Evolutionary conservation across 2,113 vertebrate genomes (phyloP).

Genomic region (Amphiprion ocellaris): DNA sequence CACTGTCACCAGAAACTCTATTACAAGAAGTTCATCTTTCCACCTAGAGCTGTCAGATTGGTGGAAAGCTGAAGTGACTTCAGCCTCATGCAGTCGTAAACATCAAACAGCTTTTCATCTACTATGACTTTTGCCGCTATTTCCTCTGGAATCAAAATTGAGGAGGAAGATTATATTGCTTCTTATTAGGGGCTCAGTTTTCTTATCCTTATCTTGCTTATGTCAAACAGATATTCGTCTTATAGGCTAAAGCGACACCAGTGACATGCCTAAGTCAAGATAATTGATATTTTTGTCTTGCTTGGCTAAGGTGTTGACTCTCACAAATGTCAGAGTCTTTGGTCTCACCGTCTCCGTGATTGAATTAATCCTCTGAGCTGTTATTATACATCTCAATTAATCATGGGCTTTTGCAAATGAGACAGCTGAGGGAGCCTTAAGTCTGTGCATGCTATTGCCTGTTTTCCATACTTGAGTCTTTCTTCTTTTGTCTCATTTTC

Average conservation of each 20-base stretch:
- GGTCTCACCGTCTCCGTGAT: slow-evolving; percentile 34
- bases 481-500: slow-evolving; percentile 36
- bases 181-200: slow-evolving; percentile 19
- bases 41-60: slow-evolving; percentile 38
- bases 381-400: slow-evolving; percentile 64
- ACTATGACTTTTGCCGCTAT: not conserved
- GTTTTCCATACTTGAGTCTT: not conserved
- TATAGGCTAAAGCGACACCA: not conserved
- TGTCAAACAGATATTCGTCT: slow-evolving; percentile 23
- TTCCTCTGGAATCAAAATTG: slow-evolving; percentile 37
- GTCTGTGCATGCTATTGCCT: slow-evolving; percentile 2
- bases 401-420: slow-evolving; percentile 46
- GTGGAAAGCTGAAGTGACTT: slow-evolving; percentile 34
- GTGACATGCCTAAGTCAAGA: slow-evolving; percentile 16
- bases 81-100: slow-evolving; percentile 9
- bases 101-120: slow-evolving; percentile 37
- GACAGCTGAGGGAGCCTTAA: slow-evolving; percentile 13
- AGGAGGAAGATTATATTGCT: slow-evolving; percentile 27
- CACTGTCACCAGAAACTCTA: slow-evolving; percentile 67
- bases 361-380: slow-evolving; percentile 43
- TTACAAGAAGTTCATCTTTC: slow-evolving; percentile 52
- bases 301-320: slow-evolving; percentile 35
- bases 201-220: not conserved
- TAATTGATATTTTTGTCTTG: slow-evolving; percentile 54
- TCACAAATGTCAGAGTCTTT: slow-evolving; percentile 48